phyloP scores from a whole-genome alignment of 1,140 invertebrate genomes.

The Achatina immaculata region DNA sequence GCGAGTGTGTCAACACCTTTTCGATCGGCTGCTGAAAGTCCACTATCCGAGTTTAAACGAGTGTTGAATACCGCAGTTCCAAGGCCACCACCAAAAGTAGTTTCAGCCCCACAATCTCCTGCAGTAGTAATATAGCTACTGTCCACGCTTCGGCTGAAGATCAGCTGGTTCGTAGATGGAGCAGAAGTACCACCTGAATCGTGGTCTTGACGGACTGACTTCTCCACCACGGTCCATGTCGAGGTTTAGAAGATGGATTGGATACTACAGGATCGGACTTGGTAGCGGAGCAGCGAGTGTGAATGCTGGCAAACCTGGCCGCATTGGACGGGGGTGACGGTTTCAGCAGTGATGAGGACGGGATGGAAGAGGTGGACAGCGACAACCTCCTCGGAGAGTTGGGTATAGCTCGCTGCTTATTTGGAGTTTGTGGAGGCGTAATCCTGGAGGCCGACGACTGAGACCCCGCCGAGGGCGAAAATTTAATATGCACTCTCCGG shows the following conservation, averaged over 20 bases:
- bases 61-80: not conserved
- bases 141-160: no score
- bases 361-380: constrained; percentile 17
- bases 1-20: not conserved
- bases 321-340: not conserved
- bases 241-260: not conserved
- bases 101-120: not conserved
- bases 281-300: constrained; percentile 23
- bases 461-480: not conserved
- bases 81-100: no score
- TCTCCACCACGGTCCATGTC: not conserved
- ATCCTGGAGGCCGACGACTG: not conserved
- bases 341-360: not conserved
- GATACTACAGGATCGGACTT: constrained; percentile 22
- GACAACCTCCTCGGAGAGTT: not conserved
- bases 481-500: constrained; percentile 10
- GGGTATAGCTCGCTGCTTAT: not conserved
- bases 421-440: not conserved
- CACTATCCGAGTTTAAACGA: not conserved
- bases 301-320: not conserved
- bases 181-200: not conserved
- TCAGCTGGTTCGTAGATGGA: not conserved
- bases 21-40: not conserved
- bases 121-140: not conserved
- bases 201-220: not conserved